Base-by-base conservation (phyloP, 2,113 vertebrate species). In the Esox niger region DNA sequence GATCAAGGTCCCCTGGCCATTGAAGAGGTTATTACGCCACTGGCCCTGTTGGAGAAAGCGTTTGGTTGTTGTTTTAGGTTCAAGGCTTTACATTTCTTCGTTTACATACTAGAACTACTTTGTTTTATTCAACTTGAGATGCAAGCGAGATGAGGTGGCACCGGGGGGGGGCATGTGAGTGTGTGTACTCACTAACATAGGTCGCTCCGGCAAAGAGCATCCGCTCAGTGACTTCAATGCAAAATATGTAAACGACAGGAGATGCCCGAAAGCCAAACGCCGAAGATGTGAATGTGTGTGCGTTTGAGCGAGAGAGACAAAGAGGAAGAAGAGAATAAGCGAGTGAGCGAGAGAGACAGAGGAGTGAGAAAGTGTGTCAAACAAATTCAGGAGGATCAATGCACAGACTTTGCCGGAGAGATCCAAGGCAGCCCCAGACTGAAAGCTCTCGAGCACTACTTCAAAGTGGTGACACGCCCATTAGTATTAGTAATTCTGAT, bases 401-500 rank as follows among this genome's bases (percentile, higher is more conserved):
- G 78, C 35, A 30, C 67, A 84, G 79, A 84, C 79, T 84, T 75
- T 46, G 76, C 71, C 74, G 61, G 77, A 76, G 73, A 58, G 63
- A 82, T 86, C 82, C 82, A 81, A 80, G 69, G 70, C 69, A 76
- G 82, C 65, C 35, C 75, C 83, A 83, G 82, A 88, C 86, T 88
- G 79, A 81, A 84, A 88, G 84, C 75, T 87, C 84, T 75, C 80
- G 75, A 83, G 83, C 74, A 74, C 9, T 65, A 89, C 88, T 89
- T 90, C 88, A 89, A 88, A 89, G 90, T 64, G 69, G 73, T 82
- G 79, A 86, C 81, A 79, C 66, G 75, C 78, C 78, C 74, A 81
- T 90, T 84, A 79, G 84, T 87, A 87, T 86, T 84, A 88, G 66
- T 85, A 85, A 90, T 87, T 83, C 78, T 71, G 81, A 89, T 82